Base-by-base conservation (phyloP, 2,797 vertebrate genomes). In the Oryzias sinensis region DNA sequence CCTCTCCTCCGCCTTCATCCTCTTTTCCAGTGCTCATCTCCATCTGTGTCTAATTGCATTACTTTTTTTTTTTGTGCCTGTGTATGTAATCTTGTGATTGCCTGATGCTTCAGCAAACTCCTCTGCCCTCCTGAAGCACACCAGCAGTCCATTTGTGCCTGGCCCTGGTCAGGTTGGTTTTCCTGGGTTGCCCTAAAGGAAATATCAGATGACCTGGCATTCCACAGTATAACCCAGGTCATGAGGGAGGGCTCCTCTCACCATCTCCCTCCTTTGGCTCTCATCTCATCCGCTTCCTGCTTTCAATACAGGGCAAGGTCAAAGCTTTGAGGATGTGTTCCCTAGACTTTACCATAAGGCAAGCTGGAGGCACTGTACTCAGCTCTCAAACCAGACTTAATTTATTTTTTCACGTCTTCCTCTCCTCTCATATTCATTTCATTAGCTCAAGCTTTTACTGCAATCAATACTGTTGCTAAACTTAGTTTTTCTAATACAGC, bases 251-350 rank as follows among this genome's bases (percentile, higher is more conserved):
- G 70, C 87, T 89, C 85, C 82, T 86, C 80, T 87, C 84, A 72
- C 87, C 51, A 18, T 66, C 76, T 68, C 82, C 76, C 65, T 67
- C 75, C 66, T 64, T 20, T 49, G 49, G 18, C 62, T 73, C 74
- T 65, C 70, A 61, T 77, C 77, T 87, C 84, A 84, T 82, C 76
- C 74, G 89, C 87, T 90, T 91, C 85, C 85, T 86, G 80, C 83
- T 89, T 90, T 91, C 88, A 92, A 92, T 88, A 78, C 79, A 77
- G 78, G 82, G 74, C 90, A 92, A 92, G 90, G 91, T 92, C 91
- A 91, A 75, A 81, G 80, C 87, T 89, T 90, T 88, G 87, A 86
- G 77, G 80, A 79, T 82, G 84, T 77, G 43, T 76, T 87, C 87
- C 87, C 87, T 62, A 81, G 86, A 87, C 84, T 72, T 86, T 72